Evolutionary conservation across 2,888 invertebrate species (phyloP).

Genomic region (Amblyteles armatorius): DNA sequence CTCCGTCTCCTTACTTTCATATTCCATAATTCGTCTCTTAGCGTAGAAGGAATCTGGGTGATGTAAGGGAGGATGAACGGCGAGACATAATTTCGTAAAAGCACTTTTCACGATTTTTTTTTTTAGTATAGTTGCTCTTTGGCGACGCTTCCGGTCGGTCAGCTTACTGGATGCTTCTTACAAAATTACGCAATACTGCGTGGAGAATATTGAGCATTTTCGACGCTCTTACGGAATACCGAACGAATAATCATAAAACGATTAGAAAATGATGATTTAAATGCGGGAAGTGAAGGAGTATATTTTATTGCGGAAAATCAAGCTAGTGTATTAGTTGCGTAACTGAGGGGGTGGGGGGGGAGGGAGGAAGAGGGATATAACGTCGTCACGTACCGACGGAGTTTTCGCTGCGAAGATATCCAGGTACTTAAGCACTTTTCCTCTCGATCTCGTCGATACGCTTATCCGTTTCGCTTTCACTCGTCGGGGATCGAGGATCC

Average conservation of each 20-base stretch:
- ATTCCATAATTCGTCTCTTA: conserved; percentile 32
- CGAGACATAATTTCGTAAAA: conserved; percentile 30
- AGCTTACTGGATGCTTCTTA: not conserved
- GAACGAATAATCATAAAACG: not conserved
- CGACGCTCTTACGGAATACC: not conserved
- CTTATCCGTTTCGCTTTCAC: conserved; percentile 73
- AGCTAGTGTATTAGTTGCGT: conserved; percentile 10
- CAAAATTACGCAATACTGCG: not conserved
- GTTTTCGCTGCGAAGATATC: conserved; percentile 36
- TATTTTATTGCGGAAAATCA: conserved; percentile 24
- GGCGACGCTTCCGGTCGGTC: conserved; percentile 31
- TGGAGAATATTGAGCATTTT: not conserved
- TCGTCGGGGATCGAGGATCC: conserved; percentile 49
- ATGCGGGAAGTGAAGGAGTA: not conserved
- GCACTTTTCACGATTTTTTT: conserved; percentile 21
- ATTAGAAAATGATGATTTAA: conserved; percentile 2
- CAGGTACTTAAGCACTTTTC: conserved; percentile 71
- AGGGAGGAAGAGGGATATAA: conserved; percentile 2
- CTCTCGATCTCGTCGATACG: conserved; percentile 61
- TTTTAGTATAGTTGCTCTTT: conserved; percentile 62
- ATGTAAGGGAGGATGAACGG: not conserved
- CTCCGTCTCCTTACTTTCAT: conserved; percentile 24
- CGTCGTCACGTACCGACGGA: conserved; percentile 18
- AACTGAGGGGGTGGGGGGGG: not conserved
- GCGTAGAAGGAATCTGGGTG: conserved; percentile 5